These are phyloP conservation scores for Thomomys bottae DNA, from an alignment of 2,113 vertebrate species.

Conservation along the genomic window DNA sequence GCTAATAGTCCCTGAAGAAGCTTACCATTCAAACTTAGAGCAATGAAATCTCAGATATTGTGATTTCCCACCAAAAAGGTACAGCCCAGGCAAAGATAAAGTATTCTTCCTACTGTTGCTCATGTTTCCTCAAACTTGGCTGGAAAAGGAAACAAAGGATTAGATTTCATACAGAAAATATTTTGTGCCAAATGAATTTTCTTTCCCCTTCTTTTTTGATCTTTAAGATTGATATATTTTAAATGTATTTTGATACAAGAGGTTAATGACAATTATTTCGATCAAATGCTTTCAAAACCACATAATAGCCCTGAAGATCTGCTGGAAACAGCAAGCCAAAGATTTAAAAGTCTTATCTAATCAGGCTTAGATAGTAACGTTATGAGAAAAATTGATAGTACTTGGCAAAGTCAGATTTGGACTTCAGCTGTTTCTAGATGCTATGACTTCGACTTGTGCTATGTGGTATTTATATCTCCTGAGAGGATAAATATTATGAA, in stretches of 20 bases:
- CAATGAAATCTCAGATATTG: not conserved
- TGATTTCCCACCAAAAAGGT: conserved; percentile 40
- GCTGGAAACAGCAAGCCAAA: not conserved
- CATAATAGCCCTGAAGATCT: not conserved
- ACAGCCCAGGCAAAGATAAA: not conserved
- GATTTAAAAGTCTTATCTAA: conserved; percentile 56
- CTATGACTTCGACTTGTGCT: not conserved
- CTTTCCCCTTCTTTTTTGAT: not conserved
- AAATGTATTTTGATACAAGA: conserved; percentile 19
- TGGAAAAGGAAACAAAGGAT: not conserved
- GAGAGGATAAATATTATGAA: conserved; percentile 37
- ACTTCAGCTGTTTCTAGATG: conserved; percentile 28
- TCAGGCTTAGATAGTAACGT: conserved; percentile 36
- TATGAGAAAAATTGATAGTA: conserved; percentile 38
- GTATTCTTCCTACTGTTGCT: conserved; percentile 13
- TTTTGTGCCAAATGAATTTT: not conserved
- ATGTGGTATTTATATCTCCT: not conserved
- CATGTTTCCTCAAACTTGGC: not conserved
- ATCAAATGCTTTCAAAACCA: conserved; percentile 4
- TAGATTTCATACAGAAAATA: conserved; percentile 15
- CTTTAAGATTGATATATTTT: conserved; percentile 24
- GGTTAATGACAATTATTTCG: conserved; percentile 20
- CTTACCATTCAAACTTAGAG: conserved; percentile 35
- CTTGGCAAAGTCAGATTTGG: conserved; percentile 49
- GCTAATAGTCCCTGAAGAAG: conserved; percentile 23